Base-by-base conservation (phyloP, 2,888 invertebrate genomes). In the Sicus ferrugineus region DNA sequence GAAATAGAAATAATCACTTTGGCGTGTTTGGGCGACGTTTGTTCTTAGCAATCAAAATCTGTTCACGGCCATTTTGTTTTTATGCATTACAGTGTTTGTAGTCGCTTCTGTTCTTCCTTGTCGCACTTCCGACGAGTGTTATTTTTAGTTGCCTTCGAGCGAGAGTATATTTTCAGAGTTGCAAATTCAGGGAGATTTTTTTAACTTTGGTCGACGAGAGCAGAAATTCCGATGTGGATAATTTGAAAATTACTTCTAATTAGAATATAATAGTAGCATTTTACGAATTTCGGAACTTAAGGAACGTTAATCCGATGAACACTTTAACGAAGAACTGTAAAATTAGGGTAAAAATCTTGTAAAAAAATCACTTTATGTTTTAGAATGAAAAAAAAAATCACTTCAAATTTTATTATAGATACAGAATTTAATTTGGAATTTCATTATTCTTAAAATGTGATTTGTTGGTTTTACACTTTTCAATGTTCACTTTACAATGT, bases 391-490 rank as follows among this genome's bases (percentile, higher is more conserved):
- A n/a, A n/a, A n/a, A n/a, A n/a, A n/a, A n/a, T n/a, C n/a, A n/a
- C 31, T n/a, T n/a, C n/a, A 63, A 72, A 70, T 70, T 72, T 64
- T 71, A 63, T 71, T 71, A 71, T 73, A 73, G 73, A 73, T 73
- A 73, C 73, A 73, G 1, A 26, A 54, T 21, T 34, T 19, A n/a
- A 26, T 30, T 30, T 30, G n/a, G n/a, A n/a, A n/a, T n/a, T n/a
- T n/a, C n/a, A n/a, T n/a, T n/a, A n/a, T n/a, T n/a, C n/a, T n/a
- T n/a, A n/a, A n/a, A n/a, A n/a, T n/a, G n/a, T n/a, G n/a, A n/a
- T n/a, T n/a, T n/a, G n/a, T n/a, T n/a, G n/a, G n/a, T n/a, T n/a
- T n/a, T n/a, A n/a, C n/a, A n/a, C n/a, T n/a, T n/a, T n/a, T n/a
- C n/a, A n/a, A n/a, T n/a, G n/a, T n/a, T n/a, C n/a, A n/a, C n/a